Evolutionary conservation across 2,113 vertebrate genomes (phyloP).

Genomic region (Laticauda colubrina): DNA sequence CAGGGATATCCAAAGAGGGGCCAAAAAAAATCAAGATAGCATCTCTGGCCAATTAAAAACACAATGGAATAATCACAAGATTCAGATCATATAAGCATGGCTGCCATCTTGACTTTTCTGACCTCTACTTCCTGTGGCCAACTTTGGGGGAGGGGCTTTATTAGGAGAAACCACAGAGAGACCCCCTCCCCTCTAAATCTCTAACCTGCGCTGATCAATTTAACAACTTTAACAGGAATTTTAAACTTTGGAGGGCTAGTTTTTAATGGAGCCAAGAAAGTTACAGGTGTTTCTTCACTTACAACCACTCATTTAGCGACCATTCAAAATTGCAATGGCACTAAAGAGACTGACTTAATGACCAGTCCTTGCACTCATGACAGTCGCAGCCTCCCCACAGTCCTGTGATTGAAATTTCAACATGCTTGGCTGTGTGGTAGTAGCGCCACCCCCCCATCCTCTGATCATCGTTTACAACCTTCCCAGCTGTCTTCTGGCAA

Average conservation of each 20-base stretch:
- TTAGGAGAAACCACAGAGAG: background rate
- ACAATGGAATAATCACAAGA: background rate
- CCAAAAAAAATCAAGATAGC: background rate
- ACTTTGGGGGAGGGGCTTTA: background rate
- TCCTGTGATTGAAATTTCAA: background rate
- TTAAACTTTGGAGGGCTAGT: background rate
- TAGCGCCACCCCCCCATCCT: background rate
- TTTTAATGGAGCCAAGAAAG: background rate
- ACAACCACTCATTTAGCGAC: background rate
- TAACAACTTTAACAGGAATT: background rate
- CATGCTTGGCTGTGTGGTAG: too few relatives aligned
- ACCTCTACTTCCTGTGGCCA: background rate
- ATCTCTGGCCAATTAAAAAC: background rate
- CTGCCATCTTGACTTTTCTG: background rate
- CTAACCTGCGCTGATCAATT: background rate
- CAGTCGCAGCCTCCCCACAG: background rate
- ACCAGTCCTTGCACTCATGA: background rate
- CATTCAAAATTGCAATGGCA: background rate
- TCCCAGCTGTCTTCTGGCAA: background rate
- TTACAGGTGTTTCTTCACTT: too few relatives aligned
- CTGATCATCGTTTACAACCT: background rate
- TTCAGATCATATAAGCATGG: background rate
- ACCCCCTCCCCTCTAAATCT: background rate
- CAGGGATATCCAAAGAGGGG: background rate
- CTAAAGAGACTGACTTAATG: background rate